A percentile compares a stretch with the other conserved stretches of the same genome.
These are phyloP conservation scores for Stigmatopora argus DNA, from an alignment of 2,113 vertebrate genomes.

Conservation along the genomic window DNA sequence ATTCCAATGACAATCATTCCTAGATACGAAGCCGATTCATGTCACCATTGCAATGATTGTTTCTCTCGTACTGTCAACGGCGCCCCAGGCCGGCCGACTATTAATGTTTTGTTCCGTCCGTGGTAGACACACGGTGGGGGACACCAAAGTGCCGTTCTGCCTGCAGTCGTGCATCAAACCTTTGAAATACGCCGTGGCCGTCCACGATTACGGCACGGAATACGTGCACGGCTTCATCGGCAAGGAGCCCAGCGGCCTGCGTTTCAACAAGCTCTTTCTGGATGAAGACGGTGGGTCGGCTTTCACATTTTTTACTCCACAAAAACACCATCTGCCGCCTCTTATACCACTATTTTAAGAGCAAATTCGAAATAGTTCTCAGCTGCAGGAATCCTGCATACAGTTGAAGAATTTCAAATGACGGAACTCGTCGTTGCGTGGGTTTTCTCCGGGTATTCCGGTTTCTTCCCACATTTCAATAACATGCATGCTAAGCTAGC, in stretches of 20 bases:
- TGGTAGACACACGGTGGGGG: constrained; percentile 87
- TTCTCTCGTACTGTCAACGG: too few relatives aligned
- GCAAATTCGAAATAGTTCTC: too few relatives aligned
- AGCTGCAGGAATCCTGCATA: neutral
- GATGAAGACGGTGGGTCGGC: constrained; percentile 86
- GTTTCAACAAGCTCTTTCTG: constrained; percentile 96
- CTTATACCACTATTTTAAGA: too few relatives aligned
- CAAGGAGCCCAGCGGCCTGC: constrained; percentile 94
- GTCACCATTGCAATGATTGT: too few relatives aligned
- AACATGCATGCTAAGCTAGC: too few relatives aligned
- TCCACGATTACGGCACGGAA: constrained; percentile 90
- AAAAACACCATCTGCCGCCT: too few relatives aligned
- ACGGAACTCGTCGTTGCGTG: constrained; percentile 7
- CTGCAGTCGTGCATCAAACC: constrained; percentile 97
- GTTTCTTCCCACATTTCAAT: too few relatives aligned
- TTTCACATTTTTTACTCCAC: neutral
- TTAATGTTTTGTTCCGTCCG: constrained; percentile 5
- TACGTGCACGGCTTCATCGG: constrained; percentile 94
- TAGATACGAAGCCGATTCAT: too few relatives aligned
- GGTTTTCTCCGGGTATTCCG: too few relatives aligned
- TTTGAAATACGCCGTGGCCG: constrained; percentile 91
- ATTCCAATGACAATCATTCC: too few relatives aligned
- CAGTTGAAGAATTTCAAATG: constrained; percentile 14
- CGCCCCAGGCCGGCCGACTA: neutral
- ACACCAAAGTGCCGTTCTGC: constrained; percentile 97